These are phyloP conservation scores for Macrostomum cliftonense DNA, from an alignment of 2,888 invertebrate genomes.

Conservation along the genomic window DNA sequence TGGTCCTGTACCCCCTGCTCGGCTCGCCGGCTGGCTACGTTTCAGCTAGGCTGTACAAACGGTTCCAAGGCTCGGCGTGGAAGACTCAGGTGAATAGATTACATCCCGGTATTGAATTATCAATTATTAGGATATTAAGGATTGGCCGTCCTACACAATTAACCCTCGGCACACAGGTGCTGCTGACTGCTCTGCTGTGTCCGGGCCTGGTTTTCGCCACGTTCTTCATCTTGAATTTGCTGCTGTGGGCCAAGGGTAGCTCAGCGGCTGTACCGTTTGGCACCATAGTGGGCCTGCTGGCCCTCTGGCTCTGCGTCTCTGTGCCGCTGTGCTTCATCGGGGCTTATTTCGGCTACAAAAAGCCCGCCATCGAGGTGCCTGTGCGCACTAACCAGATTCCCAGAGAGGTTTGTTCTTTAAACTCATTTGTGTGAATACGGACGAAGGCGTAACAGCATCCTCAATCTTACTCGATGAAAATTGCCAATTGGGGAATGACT, in stretches of 20 bases:
- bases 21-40: conserved; percentile 92
- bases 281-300: conserved; percentile 73
- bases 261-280: conserved; percentile 92
- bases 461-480: too few relatives aligned
- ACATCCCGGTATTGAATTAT: too few relatives aligned
- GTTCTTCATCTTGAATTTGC: conserved; percentile 86
- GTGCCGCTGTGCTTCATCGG: conserved; percentile 92
- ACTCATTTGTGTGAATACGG: too few relatives aligned
- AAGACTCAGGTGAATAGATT: conserved; percentile 89
- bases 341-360: conserved; percentile 92
- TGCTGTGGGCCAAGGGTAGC: conserved; percentile 83
- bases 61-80: conserved; percentile 91
- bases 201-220: conserved; percentile 88
- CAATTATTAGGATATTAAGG: too few relatives aligned
- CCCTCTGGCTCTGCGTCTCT: conserved; percentile 93
- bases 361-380: conserved; percentile 83
- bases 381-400: conserved; percentile 97
- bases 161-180: too few relatives aligned
- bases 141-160: too few relatives aligned
- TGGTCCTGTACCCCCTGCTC: conserved; percentile 75
- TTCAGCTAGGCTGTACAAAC: conserved; percentile 88
- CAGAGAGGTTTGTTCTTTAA: not conserved
- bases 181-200: conserved; percentile 82
- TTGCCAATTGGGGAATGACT: too few relatives aligned
- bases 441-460: too few relatives aligned